Evolutionary conservation across 2,113 vertebrate species (phyloP).

Genomic region (Eptesicus fuscus): DNA sequence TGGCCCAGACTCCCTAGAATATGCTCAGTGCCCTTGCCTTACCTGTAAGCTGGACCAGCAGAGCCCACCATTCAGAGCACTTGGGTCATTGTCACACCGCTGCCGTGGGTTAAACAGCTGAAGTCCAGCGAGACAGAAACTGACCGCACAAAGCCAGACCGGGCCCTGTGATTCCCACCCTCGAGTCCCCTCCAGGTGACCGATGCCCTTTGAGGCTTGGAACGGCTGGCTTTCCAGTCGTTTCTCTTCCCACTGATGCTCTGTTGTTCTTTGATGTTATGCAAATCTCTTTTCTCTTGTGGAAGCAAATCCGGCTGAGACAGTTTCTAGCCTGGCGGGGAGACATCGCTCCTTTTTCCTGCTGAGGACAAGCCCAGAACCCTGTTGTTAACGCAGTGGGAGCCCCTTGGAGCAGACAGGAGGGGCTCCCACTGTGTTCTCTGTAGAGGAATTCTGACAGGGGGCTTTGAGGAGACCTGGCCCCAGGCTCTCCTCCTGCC

Average conservation of each 20-base stretch:
- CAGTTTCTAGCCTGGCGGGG: not conserved
- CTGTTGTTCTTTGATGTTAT: constrained; percentile 33
- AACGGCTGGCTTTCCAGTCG: not conserved
- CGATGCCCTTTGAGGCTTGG: not conserved
- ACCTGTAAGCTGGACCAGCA: not conserved
- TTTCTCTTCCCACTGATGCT: not conserved
- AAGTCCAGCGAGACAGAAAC: not conserved
- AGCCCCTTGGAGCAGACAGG: not conserved
- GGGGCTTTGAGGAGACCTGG: not conserved
- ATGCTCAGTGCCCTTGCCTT: not conserved
- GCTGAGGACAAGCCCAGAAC: constrained; percentile 31
- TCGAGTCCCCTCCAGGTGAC: not conserved
- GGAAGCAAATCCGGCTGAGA: not conserved
- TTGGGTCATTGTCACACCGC: not conserved
- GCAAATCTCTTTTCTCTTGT: constrained; percentile 19
- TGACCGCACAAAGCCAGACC: not conserved
- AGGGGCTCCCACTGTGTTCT: no score
- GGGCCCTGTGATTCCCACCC: not conserved
- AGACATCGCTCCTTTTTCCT: not conserved
- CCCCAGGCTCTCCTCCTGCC: not conserved
- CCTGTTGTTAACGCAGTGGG: not conserved
- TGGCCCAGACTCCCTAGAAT: not conserved
- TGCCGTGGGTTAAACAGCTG: not conserved
- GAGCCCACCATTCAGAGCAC: not conserved
- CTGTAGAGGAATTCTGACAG: not conserved